Percentiles rank a stretch among this genome's conserved stretches.
Conservation (phyloP, 2,113 vertebrate species). For the Syngnathus scovelli region DNA sequence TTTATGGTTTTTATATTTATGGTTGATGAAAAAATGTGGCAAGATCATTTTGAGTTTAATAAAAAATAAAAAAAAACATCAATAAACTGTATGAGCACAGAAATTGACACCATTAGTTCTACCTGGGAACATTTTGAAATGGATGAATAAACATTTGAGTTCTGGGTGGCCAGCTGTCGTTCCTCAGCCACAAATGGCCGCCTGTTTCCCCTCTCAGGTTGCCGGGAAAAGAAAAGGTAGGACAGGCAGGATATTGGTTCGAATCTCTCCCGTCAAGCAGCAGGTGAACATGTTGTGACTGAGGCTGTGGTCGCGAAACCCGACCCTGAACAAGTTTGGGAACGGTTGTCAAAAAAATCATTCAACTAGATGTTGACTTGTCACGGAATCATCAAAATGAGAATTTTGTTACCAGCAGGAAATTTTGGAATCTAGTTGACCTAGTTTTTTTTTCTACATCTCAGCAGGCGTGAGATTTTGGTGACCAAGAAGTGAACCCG, state of each 20-base stretch:
- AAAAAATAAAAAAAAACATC: too few species aligned
- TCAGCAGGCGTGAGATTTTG: constrained; percentile 55
- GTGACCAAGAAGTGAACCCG: constrained; percentile 47
- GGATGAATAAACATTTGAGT: not conserved
- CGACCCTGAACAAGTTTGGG: constrained; percentile 38
- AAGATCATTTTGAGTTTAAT: too few species aligned
- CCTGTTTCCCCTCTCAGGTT: constrained; percentile 45
- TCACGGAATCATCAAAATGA: not conserved
- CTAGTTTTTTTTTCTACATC: not conserved
- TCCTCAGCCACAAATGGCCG: constrained; percentile 27
- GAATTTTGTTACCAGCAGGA: constrained; percentile 26
- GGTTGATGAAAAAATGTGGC: too few species aligned
- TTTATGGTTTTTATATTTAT: too few species aligned
- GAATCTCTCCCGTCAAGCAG: constrained; percentile 46
- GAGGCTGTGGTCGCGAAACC: constrained; percentile 45
- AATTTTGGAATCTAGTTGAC: constrained; percentile 28
- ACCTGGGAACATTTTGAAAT: not conserved
- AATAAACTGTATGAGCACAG: too few species aligned
- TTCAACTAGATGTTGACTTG: not conserved
- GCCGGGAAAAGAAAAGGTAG: constrained; percentile 51
- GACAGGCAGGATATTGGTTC: constrained; percentile 46
- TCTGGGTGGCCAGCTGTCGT: constrained; percentile 24
- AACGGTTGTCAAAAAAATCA: constrained; percentile 28
- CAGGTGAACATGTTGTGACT: constrained; percentile 36
- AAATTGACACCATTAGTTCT: not conserved